Conservation (phyloP, 2,113 vertebrate species). For the Fregetta grallaria region DNA sequence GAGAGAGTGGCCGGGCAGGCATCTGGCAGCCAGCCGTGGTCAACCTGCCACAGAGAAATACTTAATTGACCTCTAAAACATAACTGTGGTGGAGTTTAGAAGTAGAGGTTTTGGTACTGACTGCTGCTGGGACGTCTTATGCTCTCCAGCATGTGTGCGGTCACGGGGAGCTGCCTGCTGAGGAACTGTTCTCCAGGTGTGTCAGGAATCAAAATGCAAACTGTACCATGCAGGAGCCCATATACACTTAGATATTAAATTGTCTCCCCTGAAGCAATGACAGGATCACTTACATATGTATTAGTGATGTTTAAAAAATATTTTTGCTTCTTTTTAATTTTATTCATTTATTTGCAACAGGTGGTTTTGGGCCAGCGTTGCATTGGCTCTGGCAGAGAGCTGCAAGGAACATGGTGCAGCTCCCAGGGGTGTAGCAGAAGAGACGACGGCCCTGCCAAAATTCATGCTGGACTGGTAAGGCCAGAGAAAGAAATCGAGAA, state of each 20-base stretch:
- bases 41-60: not conserved
- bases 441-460: not conserved
- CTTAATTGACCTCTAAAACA: not conserved
- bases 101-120: not conserved
- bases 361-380: not conserved
- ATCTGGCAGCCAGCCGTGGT: not conserved
- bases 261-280: not conserved
- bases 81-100: not conserved
- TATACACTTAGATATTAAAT: not conserved
- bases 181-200: not conserved
- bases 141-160: not conserved
- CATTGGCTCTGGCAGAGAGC: not conserved
- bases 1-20: fast-evolving
- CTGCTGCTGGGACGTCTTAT: not conserved
- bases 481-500: not conserved
- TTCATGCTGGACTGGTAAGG: not conserved
- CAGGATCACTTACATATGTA: not conserved
- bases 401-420: fast-evolving
- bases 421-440: not conserved
- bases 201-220: not conserved
- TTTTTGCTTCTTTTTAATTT: not conserved
- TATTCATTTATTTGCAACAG: not conserved
- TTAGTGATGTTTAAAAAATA: not conserved
- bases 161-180: fast-evolving
- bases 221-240: not conserved